phyloP scores from a whole-genome alignment of 1,140 invertebrate genomes.

The Tetramorium simillimum region DNA sequence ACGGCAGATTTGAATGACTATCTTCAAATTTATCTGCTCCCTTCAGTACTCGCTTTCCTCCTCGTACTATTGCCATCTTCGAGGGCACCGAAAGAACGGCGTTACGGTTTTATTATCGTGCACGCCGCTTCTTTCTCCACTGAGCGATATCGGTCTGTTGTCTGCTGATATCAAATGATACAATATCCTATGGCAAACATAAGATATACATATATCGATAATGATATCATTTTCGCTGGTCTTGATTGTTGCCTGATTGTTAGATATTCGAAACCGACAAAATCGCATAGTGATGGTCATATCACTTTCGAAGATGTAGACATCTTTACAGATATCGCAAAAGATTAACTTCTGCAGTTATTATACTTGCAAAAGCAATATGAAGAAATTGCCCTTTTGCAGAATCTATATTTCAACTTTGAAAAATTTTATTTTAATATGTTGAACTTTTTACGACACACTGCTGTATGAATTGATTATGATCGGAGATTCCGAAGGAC shows the following conservation, averaged over 20 bases:
- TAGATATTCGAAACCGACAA: constrained; percentile 6
- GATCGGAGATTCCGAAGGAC: background rate
- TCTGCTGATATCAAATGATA: constrained; percentile 2
- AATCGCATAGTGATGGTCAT: background rate
- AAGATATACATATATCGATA: constrained; percentile 3
- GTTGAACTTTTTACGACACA: background rate
- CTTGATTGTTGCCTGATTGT: background rate
- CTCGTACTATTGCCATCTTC: constrained; percentile 49
- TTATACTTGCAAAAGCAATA: background rate
- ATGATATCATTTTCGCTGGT: background rate
- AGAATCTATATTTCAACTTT: background rate
- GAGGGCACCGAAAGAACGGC: constrained; percentile 55
- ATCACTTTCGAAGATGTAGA: background rate
- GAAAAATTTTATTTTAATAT: background rate
- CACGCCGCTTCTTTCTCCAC: constrained; percentile 26
- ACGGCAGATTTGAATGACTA: constrained; percentile 85
- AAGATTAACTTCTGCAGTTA: background rate
- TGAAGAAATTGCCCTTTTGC: background rate
- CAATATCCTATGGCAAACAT: background rate
- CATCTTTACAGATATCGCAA: background rate
- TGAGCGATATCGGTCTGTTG: constrained; percentile 3
- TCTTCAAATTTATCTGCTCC: constrained; percentile 83
- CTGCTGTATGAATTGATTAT: background rate
- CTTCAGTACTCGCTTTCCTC: constrained; percentile 63
- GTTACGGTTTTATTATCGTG: constrained; percentile 60